A percentile compares a stretch with the other conserved stretches of the same genome.
These are phyloP conservation scores for Myoxocephalus aenaeus DNA, from an alignment of 2,797 vertebrate species.

Conservation along the genomic window DNA sequence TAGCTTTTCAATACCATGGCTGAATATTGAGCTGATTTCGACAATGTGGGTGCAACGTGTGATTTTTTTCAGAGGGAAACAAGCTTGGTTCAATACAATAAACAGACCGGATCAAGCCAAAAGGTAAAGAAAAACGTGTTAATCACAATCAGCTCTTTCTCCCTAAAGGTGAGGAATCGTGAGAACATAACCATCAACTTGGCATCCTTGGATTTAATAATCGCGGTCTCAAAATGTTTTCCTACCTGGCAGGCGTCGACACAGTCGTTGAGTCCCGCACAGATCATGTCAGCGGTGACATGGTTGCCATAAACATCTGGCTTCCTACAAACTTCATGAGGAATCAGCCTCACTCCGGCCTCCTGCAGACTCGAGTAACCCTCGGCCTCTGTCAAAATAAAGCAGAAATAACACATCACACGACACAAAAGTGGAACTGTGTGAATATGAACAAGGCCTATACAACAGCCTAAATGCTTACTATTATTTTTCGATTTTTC, in stretches of 20 bases:
- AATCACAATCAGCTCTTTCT: too few species aligned
- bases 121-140: too few species aligned
- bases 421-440: neutral
- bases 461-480: neutral
- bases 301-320: constrained; percentile 90
- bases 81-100: too few species aligned
- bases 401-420: constrained; percentile 8
- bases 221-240: neutral
- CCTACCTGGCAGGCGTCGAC: constrained; percentile 94
- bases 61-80: too few species aligned
- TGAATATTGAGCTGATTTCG: too few species aligned
- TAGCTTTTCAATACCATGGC: too few species aligned
- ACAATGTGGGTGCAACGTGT: too few species aligned
- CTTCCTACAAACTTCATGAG: constrained; percentile 85
- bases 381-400: constrained; percentile 75
- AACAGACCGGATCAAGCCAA: too few species aligned
- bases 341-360: constrained; percentile 85
- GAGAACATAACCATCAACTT: neutral
- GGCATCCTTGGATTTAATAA: neutral
- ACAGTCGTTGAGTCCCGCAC: constrained; percentile 85
- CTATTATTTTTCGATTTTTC: neutral
- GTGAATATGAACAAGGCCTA: too few species aligned
- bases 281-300: constrained; percentile 92
- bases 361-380: constrained; percentile 89
- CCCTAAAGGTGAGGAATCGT: neutral